These are phyloP conservation scores for Bursaphelenchus mucronatus DNA, from an alignment of 1,140 invertebrate genomes.

Conservation along the genomic window DNA sequence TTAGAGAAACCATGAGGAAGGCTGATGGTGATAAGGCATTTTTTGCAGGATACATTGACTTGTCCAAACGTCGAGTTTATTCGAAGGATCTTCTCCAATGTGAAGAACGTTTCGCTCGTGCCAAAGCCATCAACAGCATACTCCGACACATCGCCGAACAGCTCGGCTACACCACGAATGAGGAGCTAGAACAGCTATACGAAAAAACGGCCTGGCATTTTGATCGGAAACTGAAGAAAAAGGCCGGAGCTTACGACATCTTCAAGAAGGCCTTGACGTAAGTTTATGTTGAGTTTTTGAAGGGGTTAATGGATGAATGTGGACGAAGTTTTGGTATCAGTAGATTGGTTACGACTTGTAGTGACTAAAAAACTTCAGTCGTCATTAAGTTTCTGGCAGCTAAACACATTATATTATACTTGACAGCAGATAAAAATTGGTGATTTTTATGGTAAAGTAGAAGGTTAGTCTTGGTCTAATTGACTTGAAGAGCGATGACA, in stretches of 20 bases:
- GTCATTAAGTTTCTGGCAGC: too few relatives aligned
- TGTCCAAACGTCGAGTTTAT: slow-evolving; percentile 95
- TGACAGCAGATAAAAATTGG: too few relatives aligned
- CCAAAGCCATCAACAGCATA: slow-evolving; percentile 92
- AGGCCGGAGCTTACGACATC: slow-evolving; percentile 89
- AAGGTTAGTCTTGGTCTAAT: too few relatives aligned
- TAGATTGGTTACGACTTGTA: slow-evolving; percentile 8
- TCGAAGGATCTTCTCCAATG: slow-evolving; percentile 95
- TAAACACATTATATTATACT: too few relatives aligned
- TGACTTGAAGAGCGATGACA: too few relatives aligned
- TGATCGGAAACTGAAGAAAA: slow-evolving; percentile 94
- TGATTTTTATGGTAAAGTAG: too few relatives aligned
- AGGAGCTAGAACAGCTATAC: slow-evolving; percentile 89
- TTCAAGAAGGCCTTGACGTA: slow-evolving; percentile 96
- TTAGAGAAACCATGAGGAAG: not conserved
- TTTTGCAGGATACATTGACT: slow-evolving; percentile 87
- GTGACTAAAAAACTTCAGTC: too few relatives aligned
- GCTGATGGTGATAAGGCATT: slow-evolving; percentile 10
- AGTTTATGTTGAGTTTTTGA: slow-evolving; percentile 61
- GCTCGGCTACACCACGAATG: slow-evolving; percentile 80
- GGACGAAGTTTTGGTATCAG: slow-evolving; percentile 3
- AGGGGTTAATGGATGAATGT: not conserved
- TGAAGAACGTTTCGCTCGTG: slow-evolving; percentile 95
- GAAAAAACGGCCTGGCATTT: slow-evolving; percentile 97
- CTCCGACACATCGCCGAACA: slow-evolving; percentile 92